Conservation (phyloP, 1,140 invertebrate species). For the Listronotus oregonensis region DNA sequence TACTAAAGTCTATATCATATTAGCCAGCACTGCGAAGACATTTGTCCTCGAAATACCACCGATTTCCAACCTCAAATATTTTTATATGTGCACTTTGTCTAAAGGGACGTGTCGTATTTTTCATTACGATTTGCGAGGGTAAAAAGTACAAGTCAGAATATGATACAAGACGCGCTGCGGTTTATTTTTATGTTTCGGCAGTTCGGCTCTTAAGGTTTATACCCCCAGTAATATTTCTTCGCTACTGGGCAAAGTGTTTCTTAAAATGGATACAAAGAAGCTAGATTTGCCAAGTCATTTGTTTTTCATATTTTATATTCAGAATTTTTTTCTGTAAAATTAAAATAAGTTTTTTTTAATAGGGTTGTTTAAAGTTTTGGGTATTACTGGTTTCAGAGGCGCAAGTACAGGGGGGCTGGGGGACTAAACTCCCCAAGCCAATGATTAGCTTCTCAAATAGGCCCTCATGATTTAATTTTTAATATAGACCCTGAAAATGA, state of each 20-base stretch:
- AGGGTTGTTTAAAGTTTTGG: too few species aligned
- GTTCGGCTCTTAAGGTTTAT: conserved; percentile 29
- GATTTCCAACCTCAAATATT: conserved; percentile 49
- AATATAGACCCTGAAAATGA: too few species aligned
- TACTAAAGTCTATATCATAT: conserved; percentile 14
- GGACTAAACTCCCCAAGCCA: too few species aligned
- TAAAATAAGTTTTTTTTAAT: too few species aligned
- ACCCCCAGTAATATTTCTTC: conserved; percentile 15
- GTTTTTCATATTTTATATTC: conserved; percentile 13
- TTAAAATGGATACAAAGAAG: conserved; percentile 23
- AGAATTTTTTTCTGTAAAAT: too few species aligned
- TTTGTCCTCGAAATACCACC: conserved; percentile 46
- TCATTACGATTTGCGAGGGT: conserved; percentile 41
- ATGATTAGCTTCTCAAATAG: too few species aligned
- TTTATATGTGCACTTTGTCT: conserved; percentile 52
- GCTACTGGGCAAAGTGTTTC: conserved; percentile 5
- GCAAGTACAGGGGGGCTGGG: too few species aligned
- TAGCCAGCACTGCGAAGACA: conserved; percentile 20
- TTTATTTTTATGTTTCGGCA: conserved; percentile 25
- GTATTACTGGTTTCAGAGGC: too few species aligned
- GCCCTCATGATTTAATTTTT: too few species aligned
- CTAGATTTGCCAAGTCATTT: conserved; percentile 10
- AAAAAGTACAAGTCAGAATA: conserved; percentile 44
- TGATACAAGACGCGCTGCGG: conserved; percentile 25
- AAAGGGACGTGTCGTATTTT: conserved; percentile 50